Conservation (phyloP, 2,797 vertebrate species). For the Micrastur ruficollis region DNA sequence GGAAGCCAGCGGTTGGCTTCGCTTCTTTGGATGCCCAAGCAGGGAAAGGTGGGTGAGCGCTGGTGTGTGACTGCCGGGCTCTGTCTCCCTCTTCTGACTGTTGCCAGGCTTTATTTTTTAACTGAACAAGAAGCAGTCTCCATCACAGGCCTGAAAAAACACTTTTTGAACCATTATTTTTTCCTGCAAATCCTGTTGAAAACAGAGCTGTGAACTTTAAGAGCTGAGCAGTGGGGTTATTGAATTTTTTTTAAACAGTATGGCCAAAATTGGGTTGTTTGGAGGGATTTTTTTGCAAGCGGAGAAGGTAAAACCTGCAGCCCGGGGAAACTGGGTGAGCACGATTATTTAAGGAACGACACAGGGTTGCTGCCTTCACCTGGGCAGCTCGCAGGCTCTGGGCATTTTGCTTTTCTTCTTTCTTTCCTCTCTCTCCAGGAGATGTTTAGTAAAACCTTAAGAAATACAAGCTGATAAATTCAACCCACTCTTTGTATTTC, state of each 20-base stretch:
- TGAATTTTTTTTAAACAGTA: neutral
- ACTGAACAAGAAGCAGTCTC: rapidly evolving
- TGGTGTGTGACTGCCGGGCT: neutral
- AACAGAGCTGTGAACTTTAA: neutral
- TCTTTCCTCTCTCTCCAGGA: neutral
- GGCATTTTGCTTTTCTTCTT: neutral
- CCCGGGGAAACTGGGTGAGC: neutral
- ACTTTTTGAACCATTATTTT: rapidly evolving
- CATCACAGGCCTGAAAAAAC: neutral
- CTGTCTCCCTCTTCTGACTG: conserved; percentile 44
- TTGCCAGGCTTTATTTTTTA: neutral
- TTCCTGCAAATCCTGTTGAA: rapidly evolving
- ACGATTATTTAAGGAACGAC: rapidly evolving
- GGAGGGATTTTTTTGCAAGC: too few species aligned
- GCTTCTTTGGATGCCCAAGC: neutral
- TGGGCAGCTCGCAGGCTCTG: rapidly evolving
- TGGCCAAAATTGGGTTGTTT: neutral
- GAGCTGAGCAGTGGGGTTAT: neutral
- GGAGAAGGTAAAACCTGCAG: neutral
- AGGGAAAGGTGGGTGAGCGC: neutral
- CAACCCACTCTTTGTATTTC: neutral
- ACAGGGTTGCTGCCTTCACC: neutral
- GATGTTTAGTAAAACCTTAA: neutral
- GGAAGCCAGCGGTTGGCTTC: neutral
- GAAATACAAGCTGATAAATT: neutral